Base-by-base conservation (phyloP, 2,888 invertebrate species). In the Drosophila incognita region DNA sequence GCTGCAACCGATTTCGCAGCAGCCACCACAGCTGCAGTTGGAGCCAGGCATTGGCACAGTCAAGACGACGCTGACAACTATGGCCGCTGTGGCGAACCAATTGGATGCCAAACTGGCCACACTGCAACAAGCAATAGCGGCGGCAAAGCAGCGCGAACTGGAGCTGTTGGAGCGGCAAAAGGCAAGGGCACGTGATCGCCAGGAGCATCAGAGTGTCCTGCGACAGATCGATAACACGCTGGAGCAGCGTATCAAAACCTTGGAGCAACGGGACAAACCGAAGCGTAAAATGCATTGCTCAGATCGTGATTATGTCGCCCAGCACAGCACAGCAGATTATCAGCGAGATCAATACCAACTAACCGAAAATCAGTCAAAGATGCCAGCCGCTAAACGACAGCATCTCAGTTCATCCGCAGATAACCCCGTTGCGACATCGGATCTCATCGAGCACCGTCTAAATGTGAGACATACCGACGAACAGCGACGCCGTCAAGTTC, bases 101-200 rank as follows among this genome's bases (percentile, higher is more conserved):
- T 51, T 54, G n/a, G 65, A 66, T 21, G 73, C 67, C 15, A 83
- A 67, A 21, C 48, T 76, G 40, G 71, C 69, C 8, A 60, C 85
- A 7, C 65, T 87, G 29, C 49, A 89, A 51, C 68, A 74, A 65
- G 81, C 70, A 6, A 83, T 88, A 29, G 77, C 70, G 0, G 65
- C 40, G 15, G 73, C 71, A 35, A 89, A 80, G 69, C 71, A 76
- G 69, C 85, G 87, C 0, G 70, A 84, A 27, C 36, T 49, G 31
- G 79, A 83, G 38, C 59, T 72, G 38, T 65, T 71, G 65, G 82
- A 86, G 31, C 38, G 74, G 21, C 66, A 88, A 1, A 57, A 52
- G 31, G 24, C 35, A 11, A 87, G 62, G 57, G 69, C 15, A 8
- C 71, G 51, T 31, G 36, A 52, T 10, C 79, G 57, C 29, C 73